phyloP scores from a whole-genome alignment of 2,797 vertebrate genomes.

The Chelidonichthys spinosus region DNA sequence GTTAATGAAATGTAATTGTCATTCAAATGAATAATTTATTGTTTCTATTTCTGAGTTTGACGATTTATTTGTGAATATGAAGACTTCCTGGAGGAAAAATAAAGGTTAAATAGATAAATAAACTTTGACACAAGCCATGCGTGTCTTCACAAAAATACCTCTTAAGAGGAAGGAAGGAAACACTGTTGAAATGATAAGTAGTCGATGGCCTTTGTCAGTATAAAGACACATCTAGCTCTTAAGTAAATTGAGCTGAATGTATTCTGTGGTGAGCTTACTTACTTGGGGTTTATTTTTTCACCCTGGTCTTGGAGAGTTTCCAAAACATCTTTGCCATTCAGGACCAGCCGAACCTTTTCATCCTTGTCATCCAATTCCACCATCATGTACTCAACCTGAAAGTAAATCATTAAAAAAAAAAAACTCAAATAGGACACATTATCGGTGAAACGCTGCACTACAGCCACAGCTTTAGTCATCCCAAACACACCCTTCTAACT shows the following conservation, averaged over 20 bases:
- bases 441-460: neutral
- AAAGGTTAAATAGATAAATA: no score
- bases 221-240: neutral
- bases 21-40: no score
- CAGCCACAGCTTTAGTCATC: neutral
- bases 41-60: neutral
- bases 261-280: conserved; percentile 73
- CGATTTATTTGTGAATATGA: neutral
- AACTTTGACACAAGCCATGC: neutral
- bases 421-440: neutral
- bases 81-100: neutral
- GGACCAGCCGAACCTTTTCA: conserved; percentile 89
- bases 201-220: neutral
- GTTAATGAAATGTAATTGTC: no score
- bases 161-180: neutral
- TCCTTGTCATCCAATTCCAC: conserved; percentile 92
- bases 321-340: conserved; percentile 89
- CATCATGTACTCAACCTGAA: conserved; percentile 97
- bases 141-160: no score
- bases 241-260: neutral
- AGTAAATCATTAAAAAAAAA: conserved; percentile 9
- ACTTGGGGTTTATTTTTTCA: conserved; percentile 96
- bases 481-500: neutral
- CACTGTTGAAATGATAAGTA: neutral
- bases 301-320: conserved; percentile 94